phyloP scores from a whole-genome alignment of 2,888 invertebrate genomes.

The Scelioninae gen. 1 region DNA sequence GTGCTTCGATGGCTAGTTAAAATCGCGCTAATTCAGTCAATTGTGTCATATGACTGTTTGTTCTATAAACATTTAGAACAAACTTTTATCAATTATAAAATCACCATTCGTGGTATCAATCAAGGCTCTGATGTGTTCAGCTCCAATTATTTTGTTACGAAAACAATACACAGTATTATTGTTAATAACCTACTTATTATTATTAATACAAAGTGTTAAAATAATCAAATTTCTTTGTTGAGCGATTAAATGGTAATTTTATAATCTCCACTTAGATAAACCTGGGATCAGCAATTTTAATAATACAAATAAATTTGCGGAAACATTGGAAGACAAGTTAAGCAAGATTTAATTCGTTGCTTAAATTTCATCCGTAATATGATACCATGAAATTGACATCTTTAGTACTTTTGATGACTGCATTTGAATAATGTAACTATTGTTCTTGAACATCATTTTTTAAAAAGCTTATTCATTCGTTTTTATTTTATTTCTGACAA shows the following conservation, averaged over 20 bases:
- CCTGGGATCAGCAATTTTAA: too few relatives aligned
- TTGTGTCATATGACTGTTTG: neutral
- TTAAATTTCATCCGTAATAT: neutral
- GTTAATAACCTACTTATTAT: too few relatives aligned
- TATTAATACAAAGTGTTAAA: too few relatives aligned
- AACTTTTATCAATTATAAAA: constrained; percentile 4
- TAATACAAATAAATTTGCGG: neutral
- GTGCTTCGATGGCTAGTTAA: neutral
- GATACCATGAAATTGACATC: neutral
- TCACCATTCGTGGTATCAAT: constrained; percentile 14
- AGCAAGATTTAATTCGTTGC: neutral
- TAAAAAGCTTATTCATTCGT: too few relatives aligned
- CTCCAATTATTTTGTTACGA: constrained; percentile 7
- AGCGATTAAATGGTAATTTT: too few relatives aligned
- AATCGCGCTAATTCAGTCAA: constrained; percentile 8
- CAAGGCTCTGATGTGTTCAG: constrained; percentile 12
- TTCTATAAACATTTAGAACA: constrained; percentile 1
- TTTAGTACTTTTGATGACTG: neutral
- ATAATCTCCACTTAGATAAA: too few relatives aligned
- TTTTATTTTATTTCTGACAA: too few relatives aligned
- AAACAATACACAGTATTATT: too few relatives aligned
- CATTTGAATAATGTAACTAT: too few relatives aligned
- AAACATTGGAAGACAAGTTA: constrained; percentile 1
- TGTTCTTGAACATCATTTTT: too few relatives aligned
- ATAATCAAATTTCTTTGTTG: too few relatives aligned